A percentile compares a stretch with the other conserved stretches of the same genome.
phyloP scores from a whole-genome alignment of 2,888 invertebrate genomes.

The Lithophane semibrunnea region DNA sequence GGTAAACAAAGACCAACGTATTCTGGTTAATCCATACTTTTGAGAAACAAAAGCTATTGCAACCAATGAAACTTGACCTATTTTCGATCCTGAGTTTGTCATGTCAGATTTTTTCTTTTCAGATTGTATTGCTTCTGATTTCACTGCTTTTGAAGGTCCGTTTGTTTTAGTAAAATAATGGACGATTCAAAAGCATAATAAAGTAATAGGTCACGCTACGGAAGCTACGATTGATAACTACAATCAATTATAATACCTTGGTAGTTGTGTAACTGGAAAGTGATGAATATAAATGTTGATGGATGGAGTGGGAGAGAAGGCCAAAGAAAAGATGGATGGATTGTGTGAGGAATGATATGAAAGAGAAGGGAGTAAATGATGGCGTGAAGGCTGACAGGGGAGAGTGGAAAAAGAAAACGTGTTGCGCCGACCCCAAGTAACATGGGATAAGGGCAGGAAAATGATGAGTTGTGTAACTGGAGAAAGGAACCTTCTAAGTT shows the following conservation, averaged over 20 bases:
- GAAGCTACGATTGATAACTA: neutral
- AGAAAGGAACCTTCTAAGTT: neutral
- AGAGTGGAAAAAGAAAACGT: too few relatives aligned
- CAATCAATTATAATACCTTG: neutral
- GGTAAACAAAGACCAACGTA: slow-evolving; percentile 48
- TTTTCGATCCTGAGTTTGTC: slow-evolving; percentile 29
- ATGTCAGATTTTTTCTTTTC: slow-evolving; percentile 15
- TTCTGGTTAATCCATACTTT: slow-evolving; percentile 20
- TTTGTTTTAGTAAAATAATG: neutral
- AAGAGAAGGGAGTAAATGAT: too few relatives aligned
- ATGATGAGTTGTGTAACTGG: neutral
- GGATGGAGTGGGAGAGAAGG: too few relatives aligned
- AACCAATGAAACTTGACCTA: slow-evolving; percentile 29
- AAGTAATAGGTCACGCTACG: neutral
- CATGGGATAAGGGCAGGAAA: too few relatives aligned
- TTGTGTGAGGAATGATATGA: too few relatives aligned
- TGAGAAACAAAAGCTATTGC: neutral
- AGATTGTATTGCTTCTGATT: slow-evolving; percentile 12
- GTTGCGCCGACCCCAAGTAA: too few relatives aligned
- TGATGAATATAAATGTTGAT: too few relatives aligned
- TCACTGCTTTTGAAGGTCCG: neutral
- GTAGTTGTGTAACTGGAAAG: neutral
- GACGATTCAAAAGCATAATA: neutral
- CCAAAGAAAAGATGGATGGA: too few relatives aligned
- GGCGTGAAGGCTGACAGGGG: too few relatives aligned